Conservation (phyloP, 2,888 invertebrate genomes). For the Andrena haemorrhoa region DNA sequence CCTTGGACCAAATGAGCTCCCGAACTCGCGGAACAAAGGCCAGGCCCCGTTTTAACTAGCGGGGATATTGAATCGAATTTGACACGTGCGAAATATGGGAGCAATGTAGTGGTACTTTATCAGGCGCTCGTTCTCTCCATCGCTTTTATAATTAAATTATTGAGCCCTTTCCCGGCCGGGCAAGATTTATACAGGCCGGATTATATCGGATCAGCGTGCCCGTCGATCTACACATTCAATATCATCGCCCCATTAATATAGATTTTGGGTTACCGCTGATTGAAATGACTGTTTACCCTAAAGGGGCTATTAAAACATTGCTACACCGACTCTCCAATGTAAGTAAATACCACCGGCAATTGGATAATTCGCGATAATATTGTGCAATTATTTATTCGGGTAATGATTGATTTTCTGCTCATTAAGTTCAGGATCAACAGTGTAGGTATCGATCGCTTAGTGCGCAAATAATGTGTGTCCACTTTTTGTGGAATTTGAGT, state of each 20-base stretch:
- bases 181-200: conserved; percentile 8
- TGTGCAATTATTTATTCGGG: neutral
- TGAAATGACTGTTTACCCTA: neutral
- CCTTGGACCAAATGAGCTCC: neutral
- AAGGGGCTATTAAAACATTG: conserved; percentile 2
- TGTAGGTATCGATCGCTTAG: no score
- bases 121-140: neutral
- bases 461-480: no score
- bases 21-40: neutral
- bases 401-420: neutral
- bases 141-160: conserved; percentile 18
- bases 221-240: conserved; percentile 18
- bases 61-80: neutral
- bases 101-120: neutral
- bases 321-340: neutral
- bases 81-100: neutral
- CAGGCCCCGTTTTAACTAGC: neutral
- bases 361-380: neutral
- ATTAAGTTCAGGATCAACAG: neutral
- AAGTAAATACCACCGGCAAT: neutral
- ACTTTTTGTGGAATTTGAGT: no score
- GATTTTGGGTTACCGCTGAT: neutral
- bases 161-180: neutral
- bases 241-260: conserved; percentile 11
- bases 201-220: neutral